Evolutionary conservation across 1,140 invertebrate genomes (phyloP), one percentile per base, ranked within the genome.

Genomic region (Drosophila carrolli): DNA sequence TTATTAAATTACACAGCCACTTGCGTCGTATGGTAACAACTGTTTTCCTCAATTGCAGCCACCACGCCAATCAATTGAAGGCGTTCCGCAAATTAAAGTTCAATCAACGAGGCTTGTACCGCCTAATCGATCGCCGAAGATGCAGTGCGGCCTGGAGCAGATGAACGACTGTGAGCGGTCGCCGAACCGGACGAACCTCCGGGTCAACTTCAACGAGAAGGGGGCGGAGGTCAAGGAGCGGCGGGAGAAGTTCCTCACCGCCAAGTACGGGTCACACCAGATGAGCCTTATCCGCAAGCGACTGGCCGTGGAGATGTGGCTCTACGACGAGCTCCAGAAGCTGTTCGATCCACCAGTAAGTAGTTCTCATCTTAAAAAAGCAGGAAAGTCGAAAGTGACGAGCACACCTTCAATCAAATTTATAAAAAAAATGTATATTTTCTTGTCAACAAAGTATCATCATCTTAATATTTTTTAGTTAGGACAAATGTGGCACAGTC

Each of bases 191-290:
- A 94, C 95, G 44, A 96, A 96, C 81, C 94, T 97, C 32, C 96
- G 97, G 84, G 97, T 98, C 60, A 97, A 97, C 91, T 98, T 98
- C 92, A 97, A 95, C 71, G 96, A 97, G 81, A 97, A 97, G 92
- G 96, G 96, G 27, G 94, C 95, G 78, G 94, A 96, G 93, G 95
- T 97, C 19, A 97, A 97, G 92, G 96, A 97, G 92, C 95, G 96
- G 16, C 93, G 97, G 38, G 97, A 98, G 93, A 98, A 98, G 93
- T 99, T 98, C 93, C 95, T 99, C 67, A 99, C 98, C 37, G 98
- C 98, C 70, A 99, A 99, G 93, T 99, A 99, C 91, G 98, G 98
- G 59, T 96, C 96, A 73, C 98, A 99, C 94, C 98, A 99, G 94
- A 99, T 99, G 98, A 97, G 96, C 84, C 95, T 99, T 70, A 99